Base-by-base conservation (phyloP, 2,797 vertebrate species). In the Schizothorax lantsangensis region DNA sequence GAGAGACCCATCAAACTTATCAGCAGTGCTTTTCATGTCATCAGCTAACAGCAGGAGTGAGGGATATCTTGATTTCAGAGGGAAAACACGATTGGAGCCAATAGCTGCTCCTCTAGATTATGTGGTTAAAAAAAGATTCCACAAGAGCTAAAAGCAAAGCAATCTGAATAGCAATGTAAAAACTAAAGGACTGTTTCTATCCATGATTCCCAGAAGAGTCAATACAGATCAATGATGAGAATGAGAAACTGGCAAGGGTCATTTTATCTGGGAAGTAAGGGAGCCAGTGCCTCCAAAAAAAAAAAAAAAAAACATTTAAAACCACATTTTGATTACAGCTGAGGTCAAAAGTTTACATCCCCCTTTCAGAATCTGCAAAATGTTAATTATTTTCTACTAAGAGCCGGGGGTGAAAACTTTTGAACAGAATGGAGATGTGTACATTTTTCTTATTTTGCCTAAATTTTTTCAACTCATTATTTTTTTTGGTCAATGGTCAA, bases 1-100 rank as follows among this genome's bases (percentile, higher is more conserved):
- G 80, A 88, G 75, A 86, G 88, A 85, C 64, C 86, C 87, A 92
- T 54, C 68, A 85, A 88, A 68, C 36, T 77, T 83, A 87, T 89
- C 89, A 86, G 23, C 45, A 84, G 81, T 36, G 84, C 75, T 87
- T 88, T 89, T 87, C 81, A 88, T 89, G 81, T 86, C 79, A 86
- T 81, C 84, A 89, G 86, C 64, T 81, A 54, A 81, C 87, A 89
- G 86, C 74, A 73, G 38, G 49, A 83, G 75, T 84, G 59, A 79
- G 72, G 66, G 64, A 84, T 47, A 47, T 87, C 74, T 86, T 77
- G 74, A 92, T 92, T 91, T 75, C 73, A 88, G 23, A 52, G 45
- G 30, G 36, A 66, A 68, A 68, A 69, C 30, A n/a, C 12, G 21
- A 33, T 19, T 66, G 30, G 7, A 21, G 45, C 23, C 15, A 71